A percentile compares a stretch with the other conserved stretches of the same genome.
These are phyloP conservation scores for Eupeodes corollae DNA, from an alignment of 1,140 invertebrate genomes.

Conservation along the genomic window DNA sequence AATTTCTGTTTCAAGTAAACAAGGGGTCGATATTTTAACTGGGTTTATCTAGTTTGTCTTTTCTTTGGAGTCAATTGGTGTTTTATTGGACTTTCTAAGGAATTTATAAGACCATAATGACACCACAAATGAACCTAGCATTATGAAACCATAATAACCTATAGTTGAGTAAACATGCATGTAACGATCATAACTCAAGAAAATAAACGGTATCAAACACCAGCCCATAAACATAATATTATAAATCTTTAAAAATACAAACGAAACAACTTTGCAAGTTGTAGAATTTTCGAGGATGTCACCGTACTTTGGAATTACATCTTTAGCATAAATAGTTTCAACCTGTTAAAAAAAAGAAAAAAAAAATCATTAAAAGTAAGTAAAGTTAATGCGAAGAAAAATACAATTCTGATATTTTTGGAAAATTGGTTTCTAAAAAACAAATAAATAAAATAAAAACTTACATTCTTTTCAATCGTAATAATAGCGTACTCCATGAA, in stretches of 20 bases:
- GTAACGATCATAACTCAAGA: conserved; percentile 58
- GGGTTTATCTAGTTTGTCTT: too few relatives aligned
- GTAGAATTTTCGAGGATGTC: conserved; percentile 28
- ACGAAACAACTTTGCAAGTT: conserved; percentile 38
- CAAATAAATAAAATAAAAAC: conserved; percentile 12
- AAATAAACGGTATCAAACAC: conserved; percentile 66
- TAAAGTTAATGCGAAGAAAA: too few relatives aligned
- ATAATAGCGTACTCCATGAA: conserved; percentile 84
- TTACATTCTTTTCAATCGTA: conserved; percentile 76
- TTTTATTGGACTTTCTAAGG: background rate
- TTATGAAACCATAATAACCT: conserved; percentile 51
- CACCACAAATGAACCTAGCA: conserved; percentile 44
- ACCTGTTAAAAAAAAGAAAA: conserved; percentile 12
- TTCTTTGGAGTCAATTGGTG: too few relatives aligned
- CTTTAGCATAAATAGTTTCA: conserved; percentile 15
- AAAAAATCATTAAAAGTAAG: conserved; percentile 1
- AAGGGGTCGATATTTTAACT: too few relatives aligned
- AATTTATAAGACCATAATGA: conserved; percentile 12
- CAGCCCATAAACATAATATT: conserved; percentile 77
- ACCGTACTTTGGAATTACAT: conserved; percentile 19
- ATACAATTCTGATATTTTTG: too few relatives aligned
- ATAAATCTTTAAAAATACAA: conserved; percentile 59
- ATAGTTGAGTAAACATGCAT: conserved; percentile 46
- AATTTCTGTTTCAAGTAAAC: too few relatives aligned
- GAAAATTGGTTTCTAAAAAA: background rate